Conservation (phyloP, 1,140 invertebrate species). For the Drosophila tropicalis region DNA sequence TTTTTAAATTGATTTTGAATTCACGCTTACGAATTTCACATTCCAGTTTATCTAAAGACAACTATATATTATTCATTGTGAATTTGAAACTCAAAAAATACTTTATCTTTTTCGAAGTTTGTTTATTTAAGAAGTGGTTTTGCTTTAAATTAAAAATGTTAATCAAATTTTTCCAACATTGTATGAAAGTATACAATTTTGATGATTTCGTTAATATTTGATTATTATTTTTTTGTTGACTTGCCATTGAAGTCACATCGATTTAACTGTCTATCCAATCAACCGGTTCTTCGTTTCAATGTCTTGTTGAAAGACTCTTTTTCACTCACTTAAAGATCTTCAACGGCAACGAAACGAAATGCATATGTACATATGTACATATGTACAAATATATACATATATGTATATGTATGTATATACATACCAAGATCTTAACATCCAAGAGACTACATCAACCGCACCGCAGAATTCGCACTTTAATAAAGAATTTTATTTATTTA, state of each 20-base stretch:
- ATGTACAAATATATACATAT: neutral
- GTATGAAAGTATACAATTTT: neutral
- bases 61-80: no score
- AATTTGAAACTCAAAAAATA: no score
- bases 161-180: no score
- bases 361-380: neutral
- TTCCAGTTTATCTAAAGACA: no score
- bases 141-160: no score
- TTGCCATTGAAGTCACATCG: neutral
- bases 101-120: neutral
- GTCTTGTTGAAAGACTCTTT: neutral
- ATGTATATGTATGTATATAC: neutral
- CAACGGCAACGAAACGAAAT: no score
- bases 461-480: slow-evolving; percentile 79
- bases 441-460: slow-evolving; percentile 48
- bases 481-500: slow-evolving; percentile 77
- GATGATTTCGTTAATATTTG: neutral
- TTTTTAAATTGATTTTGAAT: no score
- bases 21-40: no score
- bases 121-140: neutral
- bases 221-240: neutral
- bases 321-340: slow-evolving; percentile 1
- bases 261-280: neutral
- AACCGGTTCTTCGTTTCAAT: neutral
- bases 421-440: neutral